Conservation (phyloP, 2,113 vertebrate genomes). For the Nematolebias whitei region DNA sequence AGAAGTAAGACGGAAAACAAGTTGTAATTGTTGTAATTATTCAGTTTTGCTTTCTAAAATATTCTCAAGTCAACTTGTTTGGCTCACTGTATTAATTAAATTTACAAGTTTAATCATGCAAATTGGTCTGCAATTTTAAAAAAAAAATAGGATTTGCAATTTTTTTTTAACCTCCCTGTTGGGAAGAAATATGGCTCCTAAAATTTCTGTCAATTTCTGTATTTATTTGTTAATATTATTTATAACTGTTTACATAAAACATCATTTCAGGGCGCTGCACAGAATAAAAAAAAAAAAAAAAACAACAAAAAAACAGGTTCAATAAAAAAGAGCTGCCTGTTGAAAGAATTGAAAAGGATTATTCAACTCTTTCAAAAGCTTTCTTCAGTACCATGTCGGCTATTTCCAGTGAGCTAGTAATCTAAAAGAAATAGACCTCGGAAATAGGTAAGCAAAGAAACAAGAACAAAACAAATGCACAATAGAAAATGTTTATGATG, state of each 20-base stretch:
- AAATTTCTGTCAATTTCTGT: background rate
- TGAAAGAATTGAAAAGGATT: background rate
- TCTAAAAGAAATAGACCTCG: too few species aligned
- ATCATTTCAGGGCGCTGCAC: background rate
- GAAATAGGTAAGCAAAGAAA: background rate
- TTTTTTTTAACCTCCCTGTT: background rate
- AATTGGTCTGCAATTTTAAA: background rate
- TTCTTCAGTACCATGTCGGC: background rate
- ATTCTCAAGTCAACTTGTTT: background rate
- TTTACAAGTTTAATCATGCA: background rate
- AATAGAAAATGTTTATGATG: background rate
- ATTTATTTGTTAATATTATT: background rate
- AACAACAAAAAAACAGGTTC: background rate
- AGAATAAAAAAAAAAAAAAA: background rate
- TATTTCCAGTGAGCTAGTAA: background rate
- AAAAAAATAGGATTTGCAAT: background rate
- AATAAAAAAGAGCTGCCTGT: background rate
- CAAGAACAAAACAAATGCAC: background rate
- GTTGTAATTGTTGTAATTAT: too few species aligned
- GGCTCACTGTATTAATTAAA: too few species aligned
- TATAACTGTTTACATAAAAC: background rate
- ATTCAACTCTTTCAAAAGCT: background rate
- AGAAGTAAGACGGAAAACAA: too few species aligned
- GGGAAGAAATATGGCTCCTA: background rate
- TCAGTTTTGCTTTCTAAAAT: background rate